Evolutionary conservation across 2,797 vertebrate genomes (phyloP).

Genomic region (Aplochiton taeniatus): DNA sequence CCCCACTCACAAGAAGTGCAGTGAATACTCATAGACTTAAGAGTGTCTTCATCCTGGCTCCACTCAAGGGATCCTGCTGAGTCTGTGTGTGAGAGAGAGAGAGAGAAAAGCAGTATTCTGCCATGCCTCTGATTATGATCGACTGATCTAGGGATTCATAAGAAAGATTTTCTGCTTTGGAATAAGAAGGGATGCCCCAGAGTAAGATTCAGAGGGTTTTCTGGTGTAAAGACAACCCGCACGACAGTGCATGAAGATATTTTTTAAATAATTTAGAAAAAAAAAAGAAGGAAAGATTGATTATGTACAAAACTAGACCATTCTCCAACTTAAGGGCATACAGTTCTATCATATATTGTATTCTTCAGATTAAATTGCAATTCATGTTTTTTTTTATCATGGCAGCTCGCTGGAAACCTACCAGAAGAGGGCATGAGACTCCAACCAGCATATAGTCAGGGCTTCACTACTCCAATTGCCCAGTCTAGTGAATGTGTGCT

Average conservation of each 20-base stretch:
- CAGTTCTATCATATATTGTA: no score
- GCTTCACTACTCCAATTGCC: conserved; percentile 7
- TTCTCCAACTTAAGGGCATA: no score
- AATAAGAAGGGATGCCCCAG: no score
- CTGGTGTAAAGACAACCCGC: no score
- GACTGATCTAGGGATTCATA: no score
- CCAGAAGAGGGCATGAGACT: conserved; percentile 75
- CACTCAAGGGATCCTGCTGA: conserved; percentile 34
- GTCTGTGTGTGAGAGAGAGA: conserved; percentile 7
- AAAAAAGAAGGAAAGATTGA: no score
- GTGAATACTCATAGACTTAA: conserved; percentile 19
- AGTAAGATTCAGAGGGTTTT: no score
- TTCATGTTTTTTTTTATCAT: neutral
- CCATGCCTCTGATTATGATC: neutral
- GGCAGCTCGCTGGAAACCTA: conserved; percentile 9
- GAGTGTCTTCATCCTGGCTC: conserved; percentile 17
- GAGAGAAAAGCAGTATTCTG: neutral
- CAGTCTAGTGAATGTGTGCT: conserved; percentile 4
- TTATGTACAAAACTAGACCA: no score
- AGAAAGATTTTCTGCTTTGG: no score
- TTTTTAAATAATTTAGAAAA: no score
- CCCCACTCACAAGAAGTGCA: conserved; percentile 22
- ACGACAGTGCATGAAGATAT: no score
- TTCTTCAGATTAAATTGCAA: neutral
- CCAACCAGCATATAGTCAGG: conserved; percentile 41